phyloP scores from a whole-genome alignment of 2,888 invertebrate species.

The Carpatolechia fugitivella region DNA sequence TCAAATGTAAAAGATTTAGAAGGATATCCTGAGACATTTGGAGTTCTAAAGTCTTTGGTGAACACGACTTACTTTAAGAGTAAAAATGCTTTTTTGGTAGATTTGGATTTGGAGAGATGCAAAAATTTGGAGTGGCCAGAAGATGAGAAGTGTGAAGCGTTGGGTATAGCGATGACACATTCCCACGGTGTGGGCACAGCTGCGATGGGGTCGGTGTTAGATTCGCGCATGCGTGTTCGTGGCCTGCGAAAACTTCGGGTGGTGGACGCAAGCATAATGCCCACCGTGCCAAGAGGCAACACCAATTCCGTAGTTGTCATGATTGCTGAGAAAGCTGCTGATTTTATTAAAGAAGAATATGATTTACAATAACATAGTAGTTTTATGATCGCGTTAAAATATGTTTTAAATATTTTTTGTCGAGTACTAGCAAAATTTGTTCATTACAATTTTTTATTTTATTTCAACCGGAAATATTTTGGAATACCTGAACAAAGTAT shows the following conservation, averaged over 20 bases:
- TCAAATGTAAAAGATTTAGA: not conserved
- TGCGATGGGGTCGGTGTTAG: conserved; percentile 33
- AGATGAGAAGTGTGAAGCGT: not conserved
- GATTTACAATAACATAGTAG: too few species aligned
- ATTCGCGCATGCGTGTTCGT: conserved; percentile 30
- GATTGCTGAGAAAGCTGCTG: conserved; percentile 61
- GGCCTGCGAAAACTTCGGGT: conserved; percentile 33
- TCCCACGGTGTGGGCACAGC: conserved; percentile 36
- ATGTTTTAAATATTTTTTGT: too few species aligned
- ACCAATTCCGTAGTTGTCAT: conserved; percentile 64
- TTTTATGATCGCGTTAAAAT: too few species aligned
- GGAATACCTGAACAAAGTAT: too few species aligned
- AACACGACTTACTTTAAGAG: not conserved
- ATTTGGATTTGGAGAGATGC: not conserved
- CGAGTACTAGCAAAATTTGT: too few species aligned
- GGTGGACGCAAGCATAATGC: conserved; percentile 49
- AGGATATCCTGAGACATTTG: not conserved
- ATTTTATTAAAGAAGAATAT: conserved; percentile 47
- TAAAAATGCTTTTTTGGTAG: not conserved
- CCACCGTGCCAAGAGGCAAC: conserved; percentile 53
- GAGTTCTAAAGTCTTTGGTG: not conserved
- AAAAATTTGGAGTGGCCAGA: not conserved
- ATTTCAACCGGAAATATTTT: too few species aligned
- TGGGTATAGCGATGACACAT: not conserved
- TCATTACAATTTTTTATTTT: too few species aligned